These are phyloP conservation scores for Agelas oroides DNA, from an alignment of 37 sponge, comb jelly and placozoan species.

Conservation along the genomic window DNA sequence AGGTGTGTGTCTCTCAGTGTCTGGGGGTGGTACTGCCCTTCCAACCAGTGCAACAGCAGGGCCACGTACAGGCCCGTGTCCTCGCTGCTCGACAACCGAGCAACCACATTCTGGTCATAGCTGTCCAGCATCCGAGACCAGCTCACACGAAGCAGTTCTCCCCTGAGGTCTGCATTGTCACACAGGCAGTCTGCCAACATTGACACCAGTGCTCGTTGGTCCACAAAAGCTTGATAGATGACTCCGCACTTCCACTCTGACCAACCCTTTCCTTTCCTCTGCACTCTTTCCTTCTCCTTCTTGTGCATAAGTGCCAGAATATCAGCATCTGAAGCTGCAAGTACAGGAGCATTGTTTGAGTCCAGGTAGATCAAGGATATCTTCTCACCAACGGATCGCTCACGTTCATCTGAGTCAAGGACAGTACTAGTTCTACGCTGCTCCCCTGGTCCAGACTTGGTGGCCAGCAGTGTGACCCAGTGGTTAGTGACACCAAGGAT, in stretches of 20 bases:
- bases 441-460: background rate
- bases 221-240: constrained; percentile 32
- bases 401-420: background rate
- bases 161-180: constrained; percentile 18
- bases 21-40: constrained; percentile 22
- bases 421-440: background rate
- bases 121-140: constrained; percentile 4
- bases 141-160: constrained; percentile 3
- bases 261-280: constrained; percentile 39
- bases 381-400: background rate
- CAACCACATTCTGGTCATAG: constrained; percentile 12
- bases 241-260: constrained; percentile 39
- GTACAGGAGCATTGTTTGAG: constrained; percentile 45
- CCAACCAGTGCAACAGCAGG: constrained; percentile 40
- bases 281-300: constrained; percentile 54
- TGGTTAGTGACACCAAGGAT: constrained; percentile 73
- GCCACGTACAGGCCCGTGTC: constrained; percentile 14
- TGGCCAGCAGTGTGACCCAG: constrained; percentile 52
- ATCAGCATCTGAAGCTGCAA: constrained; percentile 33
- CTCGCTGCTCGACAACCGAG: background rate
- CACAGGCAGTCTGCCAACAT: constrained; percentile 45
- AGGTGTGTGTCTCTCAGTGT: constrained; percentile 13
- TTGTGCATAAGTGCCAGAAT: constrained; percentile 5
- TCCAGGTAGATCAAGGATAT: constrained; percentile 52
- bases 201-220: constrained; percentile 46